These are phyloP conservation scores for Drosophila ironensis DNA, from an alignment of 1,140 invertebrate genomes.

Conservation along the genomic window DNA sequence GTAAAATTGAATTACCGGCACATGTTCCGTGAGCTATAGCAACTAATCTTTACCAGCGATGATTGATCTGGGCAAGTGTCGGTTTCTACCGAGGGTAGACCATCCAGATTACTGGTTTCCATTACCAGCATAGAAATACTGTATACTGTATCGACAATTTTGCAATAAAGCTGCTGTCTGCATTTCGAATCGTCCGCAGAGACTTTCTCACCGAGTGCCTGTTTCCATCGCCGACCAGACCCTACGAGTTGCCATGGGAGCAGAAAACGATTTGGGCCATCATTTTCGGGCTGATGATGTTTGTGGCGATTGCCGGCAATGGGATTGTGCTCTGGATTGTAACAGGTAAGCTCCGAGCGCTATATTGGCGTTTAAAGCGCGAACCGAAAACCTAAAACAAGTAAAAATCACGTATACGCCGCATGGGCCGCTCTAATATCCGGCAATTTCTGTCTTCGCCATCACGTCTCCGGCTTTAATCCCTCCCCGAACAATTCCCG, in stretches of 20 bases:
- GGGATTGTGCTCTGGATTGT: slow-evolving; percentile 95
- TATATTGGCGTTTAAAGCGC: slow-evolving; percentile 24
- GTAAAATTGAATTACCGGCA: too few relatives aligned
- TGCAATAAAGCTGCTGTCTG: slow-evolving; percentile 2
- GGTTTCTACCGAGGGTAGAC: too few relatives aligned
- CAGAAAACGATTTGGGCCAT: slow-evolving; percentile 86
- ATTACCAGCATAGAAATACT: too few relatives aligned
- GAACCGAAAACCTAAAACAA: neutral
- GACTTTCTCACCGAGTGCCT: slow-evolving; percentile 81
- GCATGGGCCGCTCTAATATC: slow-evolving; percentile 35
- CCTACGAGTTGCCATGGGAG: slow-evolving; percentile 81
- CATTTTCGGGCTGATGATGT: slow-evolving; percentile 88
- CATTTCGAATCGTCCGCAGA: slow-evolving; percentile 36
- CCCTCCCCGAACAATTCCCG: neutral
- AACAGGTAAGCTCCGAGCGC: slow-evolving; percentile 84
- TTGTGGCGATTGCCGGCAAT: slow-evolving; percentile 91
- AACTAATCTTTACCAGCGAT: too few relatives aligned
- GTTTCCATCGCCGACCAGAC: slow-evolving; percentile 78
- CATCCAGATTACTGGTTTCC: too few relatives aligned
- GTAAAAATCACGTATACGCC: slow-evolving; percentile 44
- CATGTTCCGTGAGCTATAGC: too few relatives aligned
- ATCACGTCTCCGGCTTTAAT: slow-evolving; percentile 33
- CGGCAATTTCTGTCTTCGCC: slow-evolving; percentile 15
- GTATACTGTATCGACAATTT: neutral
- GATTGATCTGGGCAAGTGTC: too few relatives aligned